A percentile compares a stretch with the other conserved stretches of the same genome.
These are phyloP conservation scores for Trinorchestia longiramus DNA, from an alignment of 1,140 invertebrate species.

Conservation along the genomic window DNA sequence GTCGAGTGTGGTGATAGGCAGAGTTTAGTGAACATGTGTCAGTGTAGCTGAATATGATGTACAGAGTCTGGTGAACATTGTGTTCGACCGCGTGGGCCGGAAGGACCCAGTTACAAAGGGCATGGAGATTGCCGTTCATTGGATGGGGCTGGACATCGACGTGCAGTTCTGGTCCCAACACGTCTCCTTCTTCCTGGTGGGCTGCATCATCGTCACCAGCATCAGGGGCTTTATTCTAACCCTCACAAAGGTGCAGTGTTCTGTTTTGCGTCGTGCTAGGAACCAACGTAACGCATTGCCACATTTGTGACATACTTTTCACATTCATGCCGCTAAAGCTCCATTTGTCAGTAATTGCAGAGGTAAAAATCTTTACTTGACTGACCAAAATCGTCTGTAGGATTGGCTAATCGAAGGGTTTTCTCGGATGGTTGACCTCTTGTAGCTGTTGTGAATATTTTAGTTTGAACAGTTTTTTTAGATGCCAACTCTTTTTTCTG, in stretches of 20 bases:
- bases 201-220: slow-evolving; percentile 98
- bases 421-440: too few relatives aligned
- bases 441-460: too few relatives aligned
- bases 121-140: slow-evolving; percentile 96
- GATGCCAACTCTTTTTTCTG: too few relatives aligned
- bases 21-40: background rate
- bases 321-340: too few relatives aligned
- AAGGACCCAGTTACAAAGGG: slow-evolving; percentile 97
- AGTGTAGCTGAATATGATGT: slow-evolving; percentile 65
- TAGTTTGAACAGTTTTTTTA: too few relatives aligned
- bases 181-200: slow-evolving; percentile 96
- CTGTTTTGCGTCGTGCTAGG: background rate
- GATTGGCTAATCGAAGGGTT: too few relatives aligned
- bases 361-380: too few relatives aligned
- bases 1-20: background rate
- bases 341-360: too few relatives aligned
- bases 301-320: too few relatives aligned
- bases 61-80: slow-evolving; percentile 96
- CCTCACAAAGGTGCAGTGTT: slow-evolving; percentile 87
- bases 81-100: slow-evolving; percentile 98
- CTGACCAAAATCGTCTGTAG: too few relatives aligned
- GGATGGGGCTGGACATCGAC: slow-evolving; percentile 97
- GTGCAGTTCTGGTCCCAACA: slow-evolving; percentile 99
- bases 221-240: slow-evolving; percentile 96
- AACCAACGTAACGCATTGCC: too few relatives aligned